Conservation (phyloP, 1,140 invertebrate species). For the Leguminivora glycinivorella region DNA sequence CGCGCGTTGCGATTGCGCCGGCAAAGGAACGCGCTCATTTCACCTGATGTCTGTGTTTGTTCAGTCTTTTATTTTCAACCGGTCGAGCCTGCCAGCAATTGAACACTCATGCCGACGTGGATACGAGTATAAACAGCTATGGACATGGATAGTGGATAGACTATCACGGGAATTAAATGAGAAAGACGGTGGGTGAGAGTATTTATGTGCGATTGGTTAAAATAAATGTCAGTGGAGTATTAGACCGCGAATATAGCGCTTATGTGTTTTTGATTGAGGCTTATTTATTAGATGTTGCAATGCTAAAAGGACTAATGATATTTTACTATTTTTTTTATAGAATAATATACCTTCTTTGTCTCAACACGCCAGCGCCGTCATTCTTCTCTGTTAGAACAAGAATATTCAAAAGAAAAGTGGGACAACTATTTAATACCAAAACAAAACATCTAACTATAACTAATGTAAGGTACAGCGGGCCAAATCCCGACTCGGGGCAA, state of each 20-base stretch:
- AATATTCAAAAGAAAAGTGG: too few species aligned
- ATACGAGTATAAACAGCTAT: not conserved
- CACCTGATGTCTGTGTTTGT: constrained; percentile 29
- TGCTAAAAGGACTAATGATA: too few species aligned
- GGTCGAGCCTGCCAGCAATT: constrained; percentile 13
- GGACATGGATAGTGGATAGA: not conserved
- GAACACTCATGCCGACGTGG: not conserved
- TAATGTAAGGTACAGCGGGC: too few species aligned
- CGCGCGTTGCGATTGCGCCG: constrained; percentile 20
- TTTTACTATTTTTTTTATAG: too few species aligned
- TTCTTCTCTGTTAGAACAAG: too few species aligned
- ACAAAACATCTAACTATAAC: too few species aligned
- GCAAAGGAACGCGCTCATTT: constrained; percentile 27
- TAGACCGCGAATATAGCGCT: not conserved
- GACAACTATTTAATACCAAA: too few species aligned
- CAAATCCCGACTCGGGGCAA: too few species aligned
- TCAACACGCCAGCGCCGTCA: too few species aligned
- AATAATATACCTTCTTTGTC: too few species aligned
- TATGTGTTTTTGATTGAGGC: too few species aligned
- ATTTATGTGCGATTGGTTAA: not conserved
- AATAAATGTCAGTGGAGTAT: not conserved
- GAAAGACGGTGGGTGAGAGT: not conserved
- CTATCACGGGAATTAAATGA: not conserved
- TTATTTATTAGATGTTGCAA: too few species aligned
- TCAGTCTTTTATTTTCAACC: constrained; percentile 26